Evolutionary conservation across 2,113 vertebrate genomes (phyloP).

Genomic region (Phylloscopus trochiloides): DNA sequence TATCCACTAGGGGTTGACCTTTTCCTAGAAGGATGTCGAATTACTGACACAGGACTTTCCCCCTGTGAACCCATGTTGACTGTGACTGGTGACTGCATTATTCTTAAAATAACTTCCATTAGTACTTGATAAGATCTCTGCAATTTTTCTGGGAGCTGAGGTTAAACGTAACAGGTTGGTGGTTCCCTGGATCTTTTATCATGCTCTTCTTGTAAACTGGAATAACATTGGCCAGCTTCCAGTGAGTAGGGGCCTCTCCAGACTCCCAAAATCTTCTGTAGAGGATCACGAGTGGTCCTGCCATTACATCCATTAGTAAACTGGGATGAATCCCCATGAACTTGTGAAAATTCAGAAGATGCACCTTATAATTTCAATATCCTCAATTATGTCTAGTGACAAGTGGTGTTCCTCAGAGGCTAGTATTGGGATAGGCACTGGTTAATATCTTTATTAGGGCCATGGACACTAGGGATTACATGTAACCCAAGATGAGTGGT

Average conservation of each 20-base stretch:
- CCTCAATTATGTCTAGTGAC: neutral
- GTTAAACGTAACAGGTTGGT: neutral
- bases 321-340: neutral
- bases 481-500: neutral
- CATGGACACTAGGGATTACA: neutral
- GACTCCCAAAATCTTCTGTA: neutral
- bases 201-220: accelerated
- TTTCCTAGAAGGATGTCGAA: neutral
- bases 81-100: neutral
- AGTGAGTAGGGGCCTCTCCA: neutral
- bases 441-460: neutral
- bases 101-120: neutral
- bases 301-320: neutral
- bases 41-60: neutral
- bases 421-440: too few species aligned
- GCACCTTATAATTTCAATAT: neutral
- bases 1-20: neutral
- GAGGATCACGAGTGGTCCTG: neutral
- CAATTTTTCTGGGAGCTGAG: neutral
- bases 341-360: neutral
- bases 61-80: neutral
- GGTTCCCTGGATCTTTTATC: neutral
- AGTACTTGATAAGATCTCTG: neutral
- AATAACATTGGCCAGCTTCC: neutral
- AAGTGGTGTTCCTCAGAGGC: neutral